Base-by-base conservation (phyloP, 2,113 vertebrate species). In the Dasyornis broadbenti region DNA sequence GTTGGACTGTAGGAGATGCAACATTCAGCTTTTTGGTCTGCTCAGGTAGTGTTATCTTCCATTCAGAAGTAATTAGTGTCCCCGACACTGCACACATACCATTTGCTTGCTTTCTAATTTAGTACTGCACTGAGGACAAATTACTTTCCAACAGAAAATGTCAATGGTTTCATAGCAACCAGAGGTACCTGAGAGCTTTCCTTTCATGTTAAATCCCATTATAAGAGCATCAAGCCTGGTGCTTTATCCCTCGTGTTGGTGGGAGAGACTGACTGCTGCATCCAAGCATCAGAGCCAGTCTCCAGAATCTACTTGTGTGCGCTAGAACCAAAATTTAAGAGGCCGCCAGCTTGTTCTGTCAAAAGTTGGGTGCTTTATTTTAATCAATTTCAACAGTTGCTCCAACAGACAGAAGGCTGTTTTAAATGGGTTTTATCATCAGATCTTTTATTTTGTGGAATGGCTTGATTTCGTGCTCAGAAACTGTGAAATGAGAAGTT, bases 151-250 rank as follows among this genome's bases (percentile, higher is more conserved):
- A 15, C 47, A 49, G 68, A 89, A 96, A 92, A 96, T 86, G 71
- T 95, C 94, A 96, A 70, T 88, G 85, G 95, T 96, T 94, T 96
- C 93, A 13, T 92, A 96, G 92, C 95, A 96, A 96, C 95, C 50
- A 85, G 37, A 76, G 90, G 63, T 44, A 95, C 84, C 78, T 64
- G 84, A 92, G 73, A 95, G 86, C 75, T 94, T 94, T 92, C 64
- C 66, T 91, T 96, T 94, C 66, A 39, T 47, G 54, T 49, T 91
- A 82, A 89, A 94, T 95, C 70, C 66, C 66, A 65, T 77, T 73
- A 47, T n/a, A 79, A 91, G 9, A 20, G 39, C 37, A 3, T 72
- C 40, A 60, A 85, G 45, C 39, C 54, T 52, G 35, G 26, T 79
- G 50, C 31, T 82, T 89, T 71, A 53, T 85, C 49, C 66, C 56